These are phyloP conservation scores for Bursaphelenchus mucronatus DNA, from an alignment of 1,140 invertebrate species.

Conservation along the genomic window DNA sequence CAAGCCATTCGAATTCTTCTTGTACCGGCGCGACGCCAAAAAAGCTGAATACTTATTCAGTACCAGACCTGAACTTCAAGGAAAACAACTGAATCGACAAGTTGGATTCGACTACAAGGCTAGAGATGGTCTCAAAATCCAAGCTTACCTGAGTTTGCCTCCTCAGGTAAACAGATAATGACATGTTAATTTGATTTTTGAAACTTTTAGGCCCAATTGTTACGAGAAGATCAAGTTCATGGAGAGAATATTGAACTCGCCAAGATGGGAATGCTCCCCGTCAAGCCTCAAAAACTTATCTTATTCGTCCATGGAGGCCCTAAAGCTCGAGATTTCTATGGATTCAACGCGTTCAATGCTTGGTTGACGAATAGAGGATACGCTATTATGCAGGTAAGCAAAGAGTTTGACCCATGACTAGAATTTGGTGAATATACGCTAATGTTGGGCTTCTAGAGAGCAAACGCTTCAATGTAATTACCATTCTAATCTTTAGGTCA, in stretches of 20 bases:
- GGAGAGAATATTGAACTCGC: slow-evolving; percentile 47
- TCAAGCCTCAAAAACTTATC: slow-evolving; percentile 53
- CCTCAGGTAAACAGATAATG: slow-evolving; percentile 29
- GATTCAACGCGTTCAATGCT: slow-evolving; percentile 53
- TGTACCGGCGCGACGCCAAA: slow-evolving; percentile 49
- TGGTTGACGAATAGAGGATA: slow-evolving; percentile 59
- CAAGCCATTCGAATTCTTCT: slow-evolving; percentile 55
- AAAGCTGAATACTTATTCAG: slow-evolving; percentile 54
- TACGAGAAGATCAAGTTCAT: slow-evolving; percentile 41
- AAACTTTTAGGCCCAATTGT: slow-evolving; percentile 32
- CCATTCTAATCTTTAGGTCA: slow-evolving; percentile 35
- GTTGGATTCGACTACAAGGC: slow-evolving; percentile 58
- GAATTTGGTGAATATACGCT: too few species aligned
- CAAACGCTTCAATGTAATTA: too few species aligned
- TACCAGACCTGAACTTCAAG: slow-evolving; percentile 41
- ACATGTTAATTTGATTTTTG: not conserved
- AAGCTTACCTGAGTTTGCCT: slow-evolving; percentile 57
- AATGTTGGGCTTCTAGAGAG: slow-evolving; percentile 15
- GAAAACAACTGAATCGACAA: slow-evolving; percentile 49
- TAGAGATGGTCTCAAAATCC: slow-evolving; percentile 52
- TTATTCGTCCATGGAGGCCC: slow-evolving; percentile 59
- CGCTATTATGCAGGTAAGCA: slow-evolving; percentile 52
- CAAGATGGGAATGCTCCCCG: slow-evolving; percentile 48
- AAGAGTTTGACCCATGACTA: not conserved
- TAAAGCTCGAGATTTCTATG: slow-evolving; percentile 57